Base-by-base conservation (phyloP, 2,888 invertebrate genomes). In the Aphrophora alni region DNA sequence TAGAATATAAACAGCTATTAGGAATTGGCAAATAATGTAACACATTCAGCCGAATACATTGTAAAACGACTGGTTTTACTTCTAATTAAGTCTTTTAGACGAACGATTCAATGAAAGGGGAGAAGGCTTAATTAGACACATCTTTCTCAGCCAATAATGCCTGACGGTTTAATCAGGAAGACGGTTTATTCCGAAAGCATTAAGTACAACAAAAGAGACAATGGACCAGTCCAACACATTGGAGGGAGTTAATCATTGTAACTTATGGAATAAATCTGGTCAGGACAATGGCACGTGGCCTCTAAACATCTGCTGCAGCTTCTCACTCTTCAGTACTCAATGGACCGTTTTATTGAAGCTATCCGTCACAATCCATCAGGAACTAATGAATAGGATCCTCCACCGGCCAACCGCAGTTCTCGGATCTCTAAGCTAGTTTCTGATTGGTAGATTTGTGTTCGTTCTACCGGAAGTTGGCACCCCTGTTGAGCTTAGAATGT, bases 331-430 rank as follows among this genome's bases (percentile, higher is more conserved):
- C 59, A 59, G 59, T 17, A 44, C 70, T 75, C 80, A 80, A 80
- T 80, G 80, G 80, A 70, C 80, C 80, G 75, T 80, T 80, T 80
- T 80, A 80, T 80, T 80, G 80, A 68, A 51, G 80, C 75, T 68
- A 80, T 80, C 79, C 74, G 79, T 79, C 79, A 74, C 79, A 73
- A 79, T 79, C 80, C 68, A 75, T 80, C 80, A 80, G 69, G 75
- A 44, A 70, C 38, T 38, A 38, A 38, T 75, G 26, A 70, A 80
- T 80, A 75, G 75, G 26, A 44, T 21, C 59, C 21, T 38, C 73
- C 68, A 38, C 73, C 73, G 59, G 74, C 80, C 80, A 77, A 78
- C 78, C 72, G 51, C 78, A 78, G 38, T 5, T 21, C 77, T 38
- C n/a, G 12, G 21, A 59, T 59, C 59, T 59, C 21, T 59, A 59